phyloP scores from a whole-genome alignment of 2,797 vertebrate genomes.

The Atherinosoma microstoma region DNA sequence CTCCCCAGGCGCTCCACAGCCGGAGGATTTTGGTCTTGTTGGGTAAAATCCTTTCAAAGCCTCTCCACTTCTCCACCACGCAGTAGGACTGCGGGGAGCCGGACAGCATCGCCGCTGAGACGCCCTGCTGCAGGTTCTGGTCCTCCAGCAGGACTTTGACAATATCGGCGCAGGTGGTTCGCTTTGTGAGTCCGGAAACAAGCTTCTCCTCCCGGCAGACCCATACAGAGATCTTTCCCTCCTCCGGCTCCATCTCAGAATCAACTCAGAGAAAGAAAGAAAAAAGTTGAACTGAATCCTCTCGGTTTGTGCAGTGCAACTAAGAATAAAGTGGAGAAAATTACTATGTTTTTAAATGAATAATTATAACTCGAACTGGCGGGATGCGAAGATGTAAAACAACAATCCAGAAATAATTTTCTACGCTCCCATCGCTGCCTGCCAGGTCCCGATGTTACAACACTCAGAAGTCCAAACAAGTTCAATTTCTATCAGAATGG shows the following conservation, averaged over 20 bases:
- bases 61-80: slow-evolving; percentile 97
- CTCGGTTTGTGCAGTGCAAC: neutral
- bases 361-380: neutral
- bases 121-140: slow-evolving; percentile 82
- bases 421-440: neutral
- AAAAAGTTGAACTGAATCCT: slow-evolving; percentile 11
- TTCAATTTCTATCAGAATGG: neutral
- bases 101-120: slow-evolving; percentile 84
- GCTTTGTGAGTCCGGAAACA: slow-evolving; percentile 91
- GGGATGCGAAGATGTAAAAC: neutral
- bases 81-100: slow-evolving; percentile 91
- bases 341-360: neutral
- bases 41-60: slow-evolving; percentile 93
- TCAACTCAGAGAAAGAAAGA: neutral
- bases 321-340: neutral
- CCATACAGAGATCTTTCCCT: slow-evolving; percentile 94
- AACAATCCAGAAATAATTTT: neutral
- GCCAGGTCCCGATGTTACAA: neutral
- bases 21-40: slow-evolving; percentile 93
- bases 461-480: slow-evolving; percentile 1
- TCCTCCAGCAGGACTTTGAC: slow-evolving; percentile 92
- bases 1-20: slow-evolving; percentile 95
- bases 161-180: slow-evolving; percentile 95
- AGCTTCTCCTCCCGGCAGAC: slow-evolving; percentile 97
- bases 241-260: slow-evolving; percentile 87